These are phyloP conservation scores for Aspidiotus destructor DNA, from an alignment of 2,888 invertebrate genomes.

Conservation along the genomic window DNA sequence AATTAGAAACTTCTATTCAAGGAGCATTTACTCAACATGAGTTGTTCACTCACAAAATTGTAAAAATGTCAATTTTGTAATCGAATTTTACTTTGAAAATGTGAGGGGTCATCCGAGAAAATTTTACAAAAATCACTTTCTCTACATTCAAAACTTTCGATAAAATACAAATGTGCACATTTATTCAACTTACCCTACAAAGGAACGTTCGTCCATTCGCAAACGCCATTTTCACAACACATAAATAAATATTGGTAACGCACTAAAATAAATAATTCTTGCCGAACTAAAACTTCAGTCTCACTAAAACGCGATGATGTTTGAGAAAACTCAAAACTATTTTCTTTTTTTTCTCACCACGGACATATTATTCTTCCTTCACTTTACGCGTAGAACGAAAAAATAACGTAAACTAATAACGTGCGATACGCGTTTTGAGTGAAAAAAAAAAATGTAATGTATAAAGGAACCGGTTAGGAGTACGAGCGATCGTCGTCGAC, in stretches of 20 bases:
- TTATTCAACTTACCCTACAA: neutral
- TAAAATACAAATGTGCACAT: neutral
- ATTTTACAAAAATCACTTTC: neutral
- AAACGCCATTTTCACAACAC: conserved; percentile 13
- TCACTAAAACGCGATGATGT: conserved; percentile 14
- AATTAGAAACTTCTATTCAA: no score
- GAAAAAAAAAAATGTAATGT: conserved; percentile 12
- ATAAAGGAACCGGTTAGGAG: conserved; percentile 18
- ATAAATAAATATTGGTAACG: conserved; percentile 1
- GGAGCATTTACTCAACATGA: no score
- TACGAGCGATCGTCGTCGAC: conserved; percentile 3
- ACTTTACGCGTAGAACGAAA: neutral
- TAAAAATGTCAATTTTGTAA: no score
- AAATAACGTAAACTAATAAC: conserved; percentile 6
- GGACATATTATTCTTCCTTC: neutral
- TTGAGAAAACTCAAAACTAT: conserved; percentile 6
- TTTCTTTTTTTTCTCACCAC: conserved; percentile 9
- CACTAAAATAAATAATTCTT: conserved; percentile 13
- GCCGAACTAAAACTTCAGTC: conserved; percentile 13
- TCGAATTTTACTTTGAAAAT: no score
- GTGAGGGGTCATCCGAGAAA: neutral
- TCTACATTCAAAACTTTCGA: neutral
- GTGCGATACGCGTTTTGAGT: conserved; percentile 15
- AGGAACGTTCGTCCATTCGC: neutral
- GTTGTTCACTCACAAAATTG: no score